Conservation (phyloP, 64 coral and sea anemone genomes). For the Pocillopora damicornis region DNA sequence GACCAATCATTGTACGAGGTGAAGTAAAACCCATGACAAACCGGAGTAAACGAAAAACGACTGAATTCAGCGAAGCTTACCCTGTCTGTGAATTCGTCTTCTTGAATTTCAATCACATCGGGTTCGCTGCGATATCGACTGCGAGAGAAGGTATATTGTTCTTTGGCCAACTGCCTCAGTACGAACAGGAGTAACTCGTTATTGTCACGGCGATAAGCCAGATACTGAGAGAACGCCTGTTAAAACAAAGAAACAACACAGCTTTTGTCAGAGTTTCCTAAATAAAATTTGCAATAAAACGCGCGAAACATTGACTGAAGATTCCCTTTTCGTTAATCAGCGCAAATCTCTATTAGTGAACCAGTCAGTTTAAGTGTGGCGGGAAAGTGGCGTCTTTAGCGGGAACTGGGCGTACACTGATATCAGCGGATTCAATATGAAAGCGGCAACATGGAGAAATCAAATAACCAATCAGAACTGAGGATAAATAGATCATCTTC, state of each 20-base stretch:
- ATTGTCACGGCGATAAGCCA: slow-evolving; percentile 94
- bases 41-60: no score
- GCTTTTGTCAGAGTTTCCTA: background rate
- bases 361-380: no score
- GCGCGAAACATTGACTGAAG: background rate
- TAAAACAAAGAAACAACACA: slow-evolving; percentile 16
- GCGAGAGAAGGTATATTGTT: slow-evolving; percentile 83
- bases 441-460: no score
- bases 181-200: slow-evolving; percentile 94
- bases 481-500: no score
- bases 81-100: slow-evolving; percentile 90
- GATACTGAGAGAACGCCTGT: slow-evolving; percentile 86
- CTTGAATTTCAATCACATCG: slow-evolving; percentile 86
- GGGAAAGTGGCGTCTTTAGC: no score
- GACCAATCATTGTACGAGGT: no score
- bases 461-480: no score
- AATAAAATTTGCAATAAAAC: background rate
- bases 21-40: no score
- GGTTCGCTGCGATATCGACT: slow-evolving; percentile 83
- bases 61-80: slow-evolving; percentile 27
- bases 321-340: no score
- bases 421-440: no score
- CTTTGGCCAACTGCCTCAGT: slow-evolving; percentile 79
- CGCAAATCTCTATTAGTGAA: no score
- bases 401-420: no score